These are phyloP conservation scores for Acleris emargana DNA, from an alignment of 2,888 invertebrate genomes.

Conservation along the genomic window DNA sequence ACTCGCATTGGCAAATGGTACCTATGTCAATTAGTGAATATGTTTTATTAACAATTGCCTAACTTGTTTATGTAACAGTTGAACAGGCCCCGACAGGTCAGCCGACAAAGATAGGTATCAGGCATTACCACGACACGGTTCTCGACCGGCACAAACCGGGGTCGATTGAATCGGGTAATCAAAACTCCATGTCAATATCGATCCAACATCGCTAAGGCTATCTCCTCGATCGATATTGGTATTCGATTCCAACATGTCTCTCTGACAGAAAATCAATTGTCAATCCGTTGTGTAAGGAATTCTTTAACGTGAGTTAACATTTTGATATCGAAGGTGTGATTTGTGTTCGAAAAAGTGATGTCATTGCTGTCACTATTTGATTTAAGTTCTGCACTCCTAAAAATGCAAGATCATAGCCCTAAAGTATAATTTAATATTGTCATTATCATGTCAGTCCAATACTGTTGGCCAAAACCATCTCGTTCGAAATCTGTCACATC, in stretches of 20 bases:
- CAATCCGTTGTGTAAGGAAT: conserved; percentile 36
- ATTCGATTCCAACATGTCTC: conserved; percentile 63
- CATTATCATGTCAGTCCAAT: no score
- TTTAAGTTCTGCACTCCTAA: no score
- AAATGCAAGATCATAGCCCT: no score
- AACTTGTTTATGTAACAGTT: conserved; percentile 73
- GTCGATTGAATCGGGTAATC: conserved; percentile 79
- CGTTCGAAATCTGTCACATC: no score
- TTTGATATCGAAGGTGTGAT: no score
- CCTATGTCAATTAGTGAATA: conserved; percentile 28
- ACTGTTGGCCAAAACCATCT: no score
- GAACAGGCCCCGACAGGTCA: conserved; percentile 66
- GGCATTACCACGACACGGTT: conserved; percentile 68
- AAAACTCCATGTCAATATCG: conserved; percentile 80
- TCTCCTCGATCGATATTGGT: conserved; percentile 79
- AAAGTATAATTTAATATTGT: no score
- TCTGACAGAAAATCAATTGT: conserved; percentile 43
- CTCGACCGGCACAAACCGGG: conserved; percentile 50
- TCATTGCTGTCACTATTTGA: no score
- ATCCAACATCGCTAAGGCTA: conserved; percentile 73
- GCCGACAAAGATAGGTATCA: conserved; percentile 76
- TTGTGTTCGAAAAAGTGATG: no score
- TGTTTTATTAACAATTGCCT: conserved; percentile 68
- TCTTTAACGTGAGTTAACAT: conserved; percentile 2
- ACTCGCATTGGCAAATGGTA: conserved; percentile 20